A percentile compares a stretch with the other conserved stretches of the same genome.
These are phyloP conservation scores for Diachrysia chrysitis DNA, from an alignment of 2,888 invertebrate genomes.

Conservation along the genomic window DNA sequence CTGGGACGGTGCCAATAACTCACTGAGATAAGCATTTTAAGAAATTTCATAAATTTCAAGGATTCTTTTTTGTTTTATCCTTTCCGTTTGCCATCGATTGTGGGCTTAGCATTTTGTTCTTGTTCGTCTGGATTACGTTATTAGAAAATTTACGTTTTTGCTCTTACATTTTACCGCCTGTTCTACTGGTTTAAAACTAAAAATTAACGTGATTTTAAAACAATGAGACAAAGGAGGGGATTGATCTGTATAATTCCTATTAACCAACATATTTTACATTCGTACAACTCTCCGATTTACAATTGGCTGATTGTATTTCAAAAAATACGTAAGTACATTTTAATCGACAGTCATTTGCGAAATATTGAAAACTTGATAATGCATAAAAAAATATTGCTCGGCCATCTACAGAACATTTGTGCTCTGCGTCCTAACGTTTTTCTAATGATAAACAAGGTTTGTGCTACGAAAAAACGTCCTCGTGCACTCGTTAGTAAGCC, in stretches of 20 bases:
- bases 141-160: conserved; percentile 30
- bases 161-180: neutral
- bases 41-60: conserved; percentile 50
- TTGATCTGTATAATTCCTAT: neutral
- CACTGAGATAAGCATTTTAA: conserved; percentile 56
- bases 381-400: conserved; percentile 13
- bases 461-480: conserved; percentile 15
- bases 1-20: conserved; percentile 58
- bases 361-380: conserved; percentile 17
- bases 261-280: neutral
- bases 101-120: conserved; percentile 22
- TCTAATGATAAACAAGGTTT: conserved; percentile 17
- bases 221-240: no score
- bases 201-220: conserved; percentile 4
- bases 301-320: neutral
- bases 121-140: conserved; percentile 26
- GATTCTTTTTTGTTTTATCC: conserved; percentile 42
- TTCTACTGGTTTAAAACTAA: neutral
- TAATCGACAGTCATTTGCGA: conserved; percentile 6
- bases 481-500: conserved; percentile 22
- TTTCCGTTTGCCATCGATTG: conserved; percentile 42
- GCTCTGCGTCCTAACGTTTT: conserved; percentile 16
- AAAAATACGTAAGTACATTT: neutral
- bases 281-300: neutral
- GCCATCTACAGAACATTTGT: conserved; percentile 14